Base-by-base conservation (phyloP, 2,113 vertebrate genomes). In the Tauraco erythrolophus region DNA sequence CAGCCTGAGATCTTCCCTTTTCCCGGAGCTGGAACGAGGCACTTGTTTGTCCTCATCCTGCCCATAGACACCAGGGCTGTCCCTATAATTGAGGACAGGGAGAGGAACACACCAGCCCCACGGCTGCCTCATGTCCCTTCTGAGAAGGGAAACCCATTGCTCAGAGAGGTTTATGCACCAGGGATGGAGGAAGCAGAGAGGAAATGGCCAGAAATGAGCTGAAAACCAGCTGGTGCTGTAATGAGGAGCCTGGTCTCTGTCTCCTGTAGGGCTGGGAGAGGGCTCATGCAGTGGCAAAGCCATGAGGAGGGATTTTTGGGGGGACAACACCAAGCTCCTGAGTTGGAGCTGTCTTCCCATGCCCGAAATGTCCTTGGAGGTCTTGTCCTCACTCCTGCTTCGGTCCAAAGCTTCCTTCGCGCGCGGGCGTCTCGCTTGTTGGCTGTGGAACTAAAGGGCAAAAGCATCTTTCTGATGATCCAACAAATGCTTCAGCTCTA, bases 361-460 rank as follows among this genome's bases (percentile, higher is more conserved):
- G 74, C 25, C 51, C 68, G 14, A 17, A 60, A n/a, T 2, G 31
- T 33, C 56, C 72, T 31, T 7, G 21, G 48, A 39, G 48, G n/a
- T 37, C 22, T 45, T 14, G 4, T 69, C 69, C 77, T 61, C 0
- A 0, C 50, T 56, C 28, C n/a, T 56, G 77, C 84, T 54, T 19
- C 31, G 45, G 8, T 28, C 41, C 84, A n/a, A 48, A 56, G 48
- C 60, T 39, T 19, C 46, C 74, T 11, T 22, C 31, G 5, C 0
- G 0, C 1, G 0, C 0, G 3, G 58, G 41, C 6, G 0, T 19
- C 53, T 91, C 0, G 4, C 58, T 22, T 5, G 5, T 21, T 13
- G 79, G 69, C 74, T 11, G 1, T 4, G 56, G 82, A 83, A 66
- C 69, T 30, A 6, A 89, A 96, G 84, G 80, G 91, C 83, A 74